A percentile compares a stretch with the other conserved stretches of the same genome.
phyloP scores from a whole-genome alignment of 2,797 vertebrate genomes.

The Clarias laeviceps region DNA sequence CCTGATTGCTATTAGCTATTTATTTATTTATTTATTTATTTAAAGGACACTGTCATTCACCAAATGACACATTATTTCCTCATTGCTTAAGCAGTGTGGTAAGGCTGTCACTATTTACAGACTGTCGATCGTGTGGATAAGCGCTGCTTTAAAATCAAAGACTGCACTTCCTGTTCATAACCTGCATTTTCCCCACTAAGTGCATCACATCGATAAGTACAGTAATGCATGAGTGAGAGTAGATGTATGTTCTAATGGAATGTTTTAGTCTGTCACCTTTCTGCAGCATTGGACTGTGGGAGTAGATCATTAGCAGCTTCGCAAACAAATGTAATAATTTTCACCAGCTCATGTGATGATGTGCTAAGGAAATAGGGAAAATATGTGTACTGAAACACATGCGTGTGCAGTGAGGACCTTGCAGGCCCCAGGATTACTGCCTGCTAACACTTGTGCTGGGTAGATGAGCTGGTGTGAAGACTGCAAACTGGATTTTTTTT shows the following conservation, averaged over 20 bases:
- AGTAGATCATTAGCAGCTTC: slow-evolving; percentile 76
- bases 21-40: neutral
- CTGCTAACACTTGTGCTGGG: slow-evolving; percentile 72
- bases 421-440: slow-evolving; percentile 69
- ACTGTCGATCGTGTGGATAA: slow-evolving; percentile 9
- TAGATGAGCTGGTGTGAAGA: slow-evolving; percentile 76
- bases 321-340: slow-evolving; percentile 71
- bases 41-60: slow-evolving; percentile 15
- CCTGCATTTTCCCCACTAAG: slow-evolving; percentile 11
- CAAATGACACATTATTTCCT: neutral
- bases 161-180: slow-evolving; percentile 25
- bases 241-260: slow-evolving; percentile 57
- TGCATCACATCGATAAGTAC: slow-evolving; percentile 38
- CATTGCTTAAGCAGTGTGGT: slow-evolving; percentile 3
- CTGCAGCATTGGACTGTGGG: slow-evolving; percentile 65
- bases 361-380: slow-evolving; percentile 67
- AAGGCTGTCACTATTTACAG: slow-evolving; percentile 24
- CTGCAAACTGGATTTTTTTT: slow-evolving; percentile 61
- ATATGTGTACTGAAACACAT: slow-evolving; percentile 70
- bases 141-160: slow-evolving; percentile 29
- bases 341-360: slow-evolving; percentile 68
- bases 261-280: slow-evolving; percentile 61
- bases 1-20: slow-evolving; percentile 26
- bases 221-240: slow-evolving; percentile 44
- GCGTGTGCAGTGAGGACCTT: slow-evolving; percentile 70